Evolutionary conservation across 1,140 invertebrate genomes (phyloP), one percentile per base, ranked within the genome.

Genomic region (Drosophila littoralis): DNA sequence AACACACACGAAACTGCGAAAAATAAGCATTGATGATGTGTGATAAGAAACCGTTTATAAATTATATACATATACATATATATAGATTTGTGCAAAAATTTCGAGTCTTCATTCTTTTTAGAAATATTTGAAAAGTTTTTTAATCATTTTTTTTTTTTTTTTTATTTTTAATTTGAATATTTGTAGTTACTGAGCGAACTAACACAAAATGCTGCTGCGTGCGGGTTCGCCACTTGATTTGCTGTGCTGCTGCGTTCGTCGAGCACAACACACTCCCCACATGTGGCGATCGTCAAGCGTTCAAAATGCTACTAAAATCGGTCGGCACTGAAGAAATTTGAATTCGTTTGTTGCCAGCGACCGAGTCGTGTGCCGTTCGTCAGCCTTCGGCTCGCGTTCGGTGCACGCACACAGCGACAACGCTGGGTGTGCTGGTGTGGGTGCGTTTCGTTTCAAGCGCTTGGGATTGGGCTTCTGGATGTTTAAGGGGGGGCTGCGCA

Each of bases 261-360:
- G 80, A 75, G 77, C 80, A 81, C 91, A 91, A 81, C 82, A 90
- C 91, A 82, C 91, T 85, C 83, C 86, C 91, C 85, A 91, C 89
- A 92, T 92, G 84, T 88, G 91, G 91, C 89, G 91, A 92, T 91
- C 91, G 91, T 89, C 91, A 92, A 92, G 82, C 91, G 91, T 90
- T 92, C 91, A 84, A 92, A 92, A 66, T 81, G 77, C 79, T 92
- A 92, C 91, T 92, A 92, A 92, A 92, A 77, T 71, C 84, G 88
- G 72, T 73, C 71, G 74, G 75, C 77, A 46, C 75, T 52, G 78
- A 78, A 91, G 86, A 81, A 77, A 83, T 81, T 81, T 65, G 66
- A 78, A 81, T 88, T 81, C 80, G 77, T 88, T 64, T 64, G 59
- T 35, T 48, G 40, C 70, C 35, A 68, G 63, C 59, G 28, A 7